Evolutionary conservation across 2,888 invertebrate species (phyloP), one percentile per base, ranked within the genome.

Genomic region (Mythimna pallens): DNA sequence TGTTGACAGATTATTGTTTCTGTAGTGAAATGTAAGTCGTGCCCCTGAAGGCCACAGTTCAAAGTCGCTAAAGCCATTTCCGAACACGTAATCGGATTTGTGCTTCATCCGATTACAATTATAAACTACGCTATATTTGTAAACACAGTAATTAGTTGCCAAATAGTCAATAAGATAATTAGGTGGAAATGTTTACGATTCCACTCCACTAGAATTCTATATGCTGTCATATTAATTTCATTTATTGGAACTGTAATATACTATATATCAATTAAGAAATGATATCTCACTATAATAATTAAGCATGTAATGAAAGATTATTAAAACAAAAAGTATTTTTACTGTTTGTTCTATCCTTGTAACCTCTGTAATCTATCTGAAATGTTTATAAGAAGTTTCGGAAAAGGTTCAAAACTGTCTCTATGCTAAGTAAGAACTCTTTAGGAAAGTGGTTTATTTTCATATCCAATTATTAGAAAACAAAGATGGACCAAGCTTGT

Each of bases 51-150:
- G 57, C 43, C 59, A 52, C 58, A 68, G 67, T 59, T 63, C 40
- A 22, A 66, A 54, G 10, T 54, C 54, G 55, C 59, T 57, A 78
- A 82, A 77, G 63, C 50, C 20, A 22, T 70, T 78, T 70, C 52
- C 63, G 68, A 50, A 30, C 47, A 57, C 63, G 25, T 73, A 78
- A 82, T 73, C 25, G 40, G 64, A 78, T 78, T 66, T n/a, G 20
- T 30, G 30, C 36, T 34, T 54, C 25, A 80, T 72, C 61, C 63
- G 58, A 67, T 80, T 72, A 78, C 54, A 73, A 65, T 65, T 62
- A 55, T 30, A 47, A 36, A 59, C 47, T 50, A n/a, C 43, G 58
- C 58, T 40, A 52, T 57, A 36, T 57, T 67, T 22, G 61, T 82
- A 77, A 59, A 79, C 66, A 64, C 14, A 12, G 47, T 47, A 17